Conservation (phyloP, 2,888 invertebrate species). For the Drosophila dives region DNA sequence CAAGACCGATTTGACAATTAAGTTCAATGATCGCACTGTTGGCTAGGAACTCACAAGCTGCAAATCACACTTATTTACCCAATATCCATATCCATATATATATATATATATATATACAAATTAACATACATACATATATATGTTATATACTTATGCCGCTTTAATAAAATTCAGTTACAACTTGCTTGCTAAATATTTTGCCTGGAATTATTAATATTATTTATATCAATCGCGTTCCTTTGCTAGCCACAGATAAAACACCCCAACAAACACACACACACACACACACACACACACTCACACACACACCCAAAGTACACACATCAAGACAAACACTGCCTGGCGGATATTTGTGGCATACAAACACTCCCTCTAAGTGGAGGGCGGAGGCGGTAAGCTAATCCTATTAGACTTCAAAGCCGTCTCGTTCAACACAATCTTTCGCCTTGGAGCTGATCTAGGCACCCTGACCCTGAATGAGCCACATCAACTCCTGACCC, state of each 20-base stretch:
- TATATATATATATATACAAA: constrained; percentile 4
- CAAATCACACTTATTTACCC: constrained; percentile 14
- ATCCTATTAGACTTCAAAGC: constrained; percentile 81
- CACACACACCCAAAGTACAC: constrained; percentile 11
- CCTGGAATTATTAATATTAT: constrained; percentile 62
- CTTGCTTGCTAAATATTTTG: constrained; percentile 64
- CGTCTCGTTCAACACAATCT: constrained; percentile 71
- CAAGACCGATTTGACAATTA: constrained; percentile 87
- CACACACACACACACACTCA: constrained; percentile 17
- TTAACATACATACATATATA: constrained; percentile 13
- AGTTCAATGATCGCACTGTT: constrained; percentile 83
- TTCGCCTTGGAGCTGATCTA: constrained; percentile 55
- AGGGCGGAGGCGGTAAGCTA: constrained; percentile 47
- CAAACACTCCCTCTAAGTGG: constrained; percentile 49
- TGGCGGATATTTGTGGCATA: constrained; percentile 62
- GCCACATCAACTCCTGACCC: neutral
- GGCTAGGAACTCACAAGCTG: constrained; percentile 19
- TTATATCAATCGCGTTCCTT: constrained; percentile 48
- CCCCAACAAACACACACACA: constrained; percentile 10
- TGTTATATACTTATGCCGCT: constrained; percentile 13
- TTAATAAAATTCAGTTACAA: constrained; percentile 45
- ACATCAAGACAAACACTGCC: constrained; percentile 24
- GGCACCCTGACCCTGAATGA: constrained; percentile 7
- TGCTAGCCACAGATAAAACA: constrained; percentile 22
- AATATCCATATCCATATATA: constrained; percentile 8